These are phyloP conservation scores for Pachyseris speciosa DNA, from an alignment of 64 coral and sea anemone species.

Conservation along the genomic window DNA sequence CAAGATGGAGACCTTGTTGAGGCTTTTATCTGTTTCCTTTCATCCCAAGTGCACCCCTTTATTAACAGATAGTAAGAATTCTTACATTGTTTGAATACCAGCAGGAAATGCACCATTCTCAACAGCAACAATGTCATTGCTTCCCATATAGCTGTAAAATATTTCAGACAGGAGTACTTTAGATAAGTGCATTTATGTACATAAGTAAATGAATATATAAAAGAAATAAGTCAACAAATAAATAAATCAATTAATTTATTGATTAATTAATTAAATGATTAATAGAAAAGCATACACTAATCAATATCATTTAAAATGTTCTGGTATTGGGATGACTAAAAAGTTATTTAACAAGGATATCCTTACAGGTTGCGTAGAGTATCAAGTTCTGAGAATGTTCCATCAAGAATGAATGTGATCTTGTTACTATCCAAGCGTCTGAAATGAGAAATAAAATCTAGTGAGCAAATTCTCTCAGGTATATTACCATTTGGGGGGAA, in stretches of 20 bases:
- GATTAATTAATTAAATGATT: no score
- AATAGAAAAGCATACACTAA: no score
- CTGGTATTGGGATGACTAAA: no score
- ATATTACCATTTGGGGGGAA: no score
- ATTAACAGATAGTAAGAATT: not conserved
- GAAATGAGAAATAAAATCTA: not conserved
- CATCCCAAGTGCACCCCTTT: no score
- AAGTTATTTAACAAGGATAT: not conserved
- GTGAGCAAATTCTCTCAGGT: no score
- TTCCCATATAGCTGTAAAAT: not conserved
- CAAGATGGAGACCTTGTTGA: no score
- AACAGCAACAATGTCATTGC: conserved; percentile 65
- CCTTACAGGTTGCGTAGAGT: conserved; percentile 77
- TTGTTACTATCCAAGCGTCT: not conserved
- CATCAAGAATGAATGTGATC: conserved; percentile 74
- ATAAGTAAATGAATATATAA: not conserved
- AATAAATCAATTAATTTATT: no score
- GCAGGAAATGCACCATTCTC: conserved; percentile 85
- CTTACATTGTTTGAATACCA: conserved; percentile 66
- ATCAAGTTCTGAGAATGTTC: conserved; percentile 65
- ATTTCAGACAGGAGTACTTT: not conserved
- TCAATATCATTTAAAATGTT: no score
- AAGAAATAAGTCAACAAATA: not conserved
- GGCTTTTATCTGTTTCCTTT: no score
- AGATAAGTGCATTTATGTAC: not conserved